Percentiles rank a stretch among this genome's conserved stretches.
Evolutionary conservation across 2,113 vertebrate genomes (phyloP).

Genomic region (Opisthocomus hoazin): DNA sequence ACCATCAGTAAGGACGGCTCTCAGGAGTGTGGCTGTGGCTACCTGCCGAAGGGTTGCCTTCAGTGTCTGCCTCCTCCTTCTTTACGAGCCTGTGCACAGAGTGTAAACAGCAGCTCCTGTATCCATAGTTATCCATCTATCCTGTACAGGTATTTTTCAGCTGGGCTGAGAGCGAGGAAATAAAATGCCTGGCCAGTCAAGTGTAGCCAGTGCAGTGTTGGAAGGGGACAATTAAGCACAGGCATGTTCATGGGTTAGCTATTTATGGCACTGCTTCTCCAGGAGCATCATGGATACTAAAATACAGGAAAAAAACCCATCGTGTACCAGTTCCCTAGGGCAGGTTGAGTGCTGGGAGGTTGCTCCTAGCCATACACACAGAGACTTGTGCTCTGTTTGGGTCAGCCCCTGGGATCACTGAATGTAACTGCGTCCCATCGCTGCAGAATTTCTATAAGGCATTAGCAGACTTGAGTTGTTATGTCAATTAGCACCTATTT

Average conservation of each 20-base stretch:
- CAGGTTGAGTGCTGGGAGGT: neutral
- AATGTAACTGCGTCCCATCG: neutral
- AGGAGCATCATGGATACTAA: neutral
- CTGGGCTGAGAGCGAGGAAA: neutral
- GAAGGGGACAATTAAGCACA: neutral
- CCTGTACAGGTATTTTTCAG: neutral
- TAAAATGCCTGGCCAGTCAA: neutral
- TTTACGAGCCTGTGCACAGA: neutral
- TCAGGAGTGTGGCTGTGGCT: neutral
- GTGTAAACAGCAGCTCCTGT: neutral
- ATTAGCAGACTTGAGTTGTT: neutral
- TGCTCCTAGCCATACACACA: neutral
- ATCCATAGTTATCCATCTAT: neutral
- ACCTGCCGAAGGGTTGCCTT: neutral
- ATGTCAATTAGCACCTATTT: neutral
- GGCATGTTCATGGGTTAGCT: slow-evolving; percentile 12
- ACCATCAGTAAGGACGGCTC: neutral
- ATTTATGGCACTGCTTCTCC: neutral
- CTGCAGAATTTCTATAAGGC: neutral
- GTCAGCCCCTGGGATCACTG: neutral
- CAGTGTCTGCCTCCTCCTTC: neutral
- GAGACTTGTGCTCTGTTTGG: neutral
- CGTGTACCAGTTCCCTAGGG: neutral
- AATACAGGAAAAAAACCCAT: neutral
- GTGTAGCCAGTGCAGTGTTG: neutral